Conservation (phyloP, 1,140 invertebrate genomes). For the Drosophila prosaltans region DNA sequence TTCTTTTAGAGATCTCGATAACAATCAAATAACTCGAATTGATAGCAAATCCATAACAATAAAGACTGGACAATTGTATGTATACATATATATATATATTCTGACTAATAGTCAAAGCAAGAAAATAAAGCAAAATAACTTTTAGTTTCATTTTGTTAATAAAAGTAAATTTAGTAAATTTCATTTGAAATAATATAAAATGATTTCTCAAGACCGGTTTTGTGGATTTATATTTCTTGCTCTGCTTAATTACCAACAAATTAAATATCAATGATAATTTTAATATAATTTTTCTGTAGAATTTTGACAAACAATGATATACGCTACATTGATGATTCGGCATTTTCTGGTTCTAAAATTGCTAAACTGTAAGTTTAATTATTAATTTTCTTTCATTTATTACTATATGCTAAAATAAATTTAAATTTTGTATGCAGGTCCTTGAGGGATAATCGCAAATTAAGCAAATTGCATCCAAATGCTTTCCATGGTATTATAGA, state of each 20-base stretch:
- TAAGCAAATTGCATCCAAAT: conserved; percentile 86
- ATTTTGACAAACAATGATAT: conserved; percentile 87
- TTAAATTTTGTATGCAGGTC: conserved; percentile 84
- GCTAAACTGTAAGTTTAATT: conserved; percentile 86
- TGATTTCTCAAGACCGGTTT: too few species aligned
- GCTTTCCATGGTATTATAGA: conserved; percentile 87
- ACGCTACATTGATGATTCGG: conserved; percentile 85
- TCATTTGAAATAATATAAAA: too few species aligned
- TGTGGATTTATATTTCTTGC: too few species aligned
- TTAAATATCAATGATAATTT: too few species aligned
- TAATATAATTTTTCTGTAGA: conserved; percentile 64
- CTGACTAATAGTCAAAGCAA: too few species aligned
- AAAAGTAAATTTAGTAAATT: too few species aligned
- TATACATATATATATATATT: conserved; percentile 38
- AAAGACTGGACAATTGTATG: conserved; percentile 86
- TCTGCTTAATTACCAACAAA: too few species aligned
- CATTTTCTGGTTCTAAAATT: conserved; percentile 88
- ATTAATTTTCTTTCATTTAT: not conserved
- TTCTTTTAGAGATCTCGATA: conserved; percentile 84
- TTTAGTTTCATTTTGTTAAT: too few species aligned
- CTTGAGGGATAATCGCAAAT: conserved; percentile 87
- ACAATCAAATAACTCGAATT: conserved; percentile 84
- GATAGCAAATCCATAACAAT: conserved; percentile 84
- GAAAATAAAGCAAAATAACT: too few species aligned
- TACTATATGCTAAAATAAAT: not conserved